Evolutionary conservation across 2,797 vertebrate species (phyloP).

Genomic region (Nannoperca obscura): DNA sequence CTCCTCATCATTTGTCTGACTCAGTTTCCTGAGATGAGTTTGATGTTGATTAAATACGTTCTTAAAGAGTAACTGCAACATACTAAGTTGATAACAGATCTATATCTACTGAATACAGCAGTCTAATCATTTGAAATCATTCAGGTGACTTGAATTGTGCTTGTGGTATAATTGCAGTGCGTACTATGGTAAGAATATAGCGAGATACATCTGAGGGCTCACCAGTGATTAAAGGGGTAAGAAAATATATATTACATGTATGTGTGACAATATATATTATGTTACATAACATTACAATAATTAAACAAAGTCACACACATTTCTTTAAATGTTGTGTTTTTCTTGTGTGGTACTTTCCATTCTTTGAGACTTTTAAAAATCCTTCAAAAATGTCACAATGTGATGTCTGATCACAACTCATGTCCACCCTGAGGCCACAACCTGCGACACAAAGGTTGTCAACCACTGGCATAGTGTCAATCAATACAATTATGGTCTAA

Average conservation of each 20-base stretch:
- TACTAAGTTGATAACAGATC: constrained; percentile 7
- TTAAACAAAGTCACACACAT: background rate
- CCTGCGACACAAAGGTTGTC: background rate
- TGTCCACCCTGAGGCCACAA: background rate
- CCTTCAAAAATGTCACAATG: background rate
- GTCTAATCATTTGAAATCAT: background rate
- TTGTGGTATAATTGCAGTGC: background rate
- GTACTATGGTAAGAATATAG: background rate
- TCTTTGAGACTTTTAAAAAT: background rate
- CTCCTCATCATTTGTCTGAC: constrained; percentile 30
- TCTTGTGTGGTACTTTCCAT: background rate
- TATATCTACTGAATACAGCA: background rate
- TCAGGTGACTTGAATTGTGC: background rate
- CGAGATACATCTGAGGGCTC: background rate
- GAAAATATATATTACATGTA: background rate
- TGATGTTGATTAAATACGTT: constrained; percentile 21
- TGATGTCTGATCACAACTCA: background rate
- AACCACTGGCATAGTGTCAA: background rate
- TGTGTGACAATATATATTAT: background rate
- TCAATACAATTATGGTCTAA: background rate
- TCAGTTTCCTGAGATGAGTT: constrained; percentile 10
- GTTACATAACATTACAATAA: background rate
- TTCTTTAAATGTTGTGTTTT: background rate
- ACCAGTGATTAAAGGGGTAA: background rate
- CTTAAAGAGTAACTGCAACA: background rate